Percentiles rank a stretch among this genome's conserved stretches.
These are phyloP conservation scores for Aporophyla nigra DNA, from an alignment of 2,888 invertebrate genomes.

Conservation along the genomic window DNA sequence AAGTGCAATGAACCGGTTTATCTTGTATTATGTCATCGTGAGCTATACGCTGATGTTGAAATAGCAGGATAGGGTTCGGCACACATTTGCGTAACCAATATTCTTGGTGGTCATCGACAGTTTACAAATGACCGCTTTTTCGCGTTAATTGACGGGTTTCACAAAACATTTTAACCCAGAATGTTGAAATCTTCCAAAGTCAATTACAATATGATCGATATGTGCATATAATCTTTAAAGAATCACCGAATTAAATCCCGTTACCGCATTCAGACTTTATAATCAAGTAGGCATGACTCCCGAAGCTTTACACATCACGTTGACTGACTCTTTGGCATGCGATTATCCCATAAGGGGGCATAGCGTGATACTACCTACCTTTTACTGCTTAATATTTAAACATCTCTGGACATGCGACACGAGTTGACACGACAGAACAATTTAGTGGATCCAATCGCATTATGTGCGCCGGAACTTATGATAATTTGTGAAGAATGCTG, in stretches of 20 bases:
- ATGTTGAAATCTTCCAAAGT: neutral
- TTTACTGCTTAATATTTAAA: slow-evolving; percentile 38
- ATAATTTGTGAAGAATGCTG: slow-evolving; percentile 52
- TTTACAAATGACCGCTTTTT: no score
- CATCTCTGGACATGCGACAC: slow-evolving; percentile 37
- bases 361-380: slow-evolving; percentile 50
- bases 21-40: slow-evolving; percentile 56
- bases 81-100: neutral
- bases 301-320: neutral
- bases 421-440: slow-evolving; percentile 40
- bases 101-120: neutral
- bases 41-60: slow-evolving; percentile 22
- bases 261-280: slow-evolving; percentile 27
- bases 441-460: slow-evolving; percentile 43
- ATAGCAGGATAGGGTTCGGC: neutral
- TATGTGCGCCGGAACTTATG: slow-evolving; percentile 27
- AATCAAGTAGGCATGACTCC: slow-evolving; percentile 28
- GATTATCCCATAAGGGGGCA: slow-evolving; percentile 42
- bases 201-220: neutral
- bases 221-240: neutral
- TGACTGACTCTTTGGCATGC: slow-evolving; percentile 26
- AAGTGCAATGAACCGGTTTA: slow-evolving; percentile 65
- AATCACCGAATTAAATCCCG: slow-evolving; percentile 22
- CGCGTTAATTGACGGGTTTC: neutral
- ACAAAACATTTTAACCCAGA: neutral